Evolutionary conservation across 1,140 invertebrate species (phyloP), one percentile per base, ranked within the genome.

Genomic region (Adoxophyes honmai): DNA sequence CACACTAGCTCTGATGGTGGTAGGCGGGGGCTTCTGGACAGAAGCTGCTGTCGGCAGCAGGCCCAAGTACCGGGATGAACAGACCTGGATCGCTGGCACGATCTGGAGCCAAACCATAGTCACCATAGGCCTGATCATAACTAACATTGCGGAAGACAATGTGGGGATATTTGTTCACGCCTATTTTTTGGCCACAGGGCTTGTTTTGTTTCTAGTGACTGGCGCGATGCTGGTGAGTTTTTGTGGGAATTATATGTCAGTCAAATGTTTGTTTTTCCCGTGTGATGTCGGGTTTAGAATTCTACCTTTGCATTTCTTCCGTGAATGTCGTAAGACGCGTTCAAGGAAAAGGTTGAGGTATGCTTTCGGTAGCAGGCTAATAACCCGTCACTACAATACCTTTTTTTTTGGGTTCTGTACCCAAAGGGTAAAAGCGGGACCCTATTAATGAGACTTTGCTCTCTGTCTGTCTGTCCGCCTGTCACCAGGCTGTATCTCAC

Each of bases 41-140:
- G 67, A 62, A 5, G 55, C 73, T 1, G 73, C 62, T 35, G 61
- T 76, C 4, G 62, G 70, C 3, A 54, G 34, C 0, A 74, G 78
- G 10, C 70, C 75, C 0, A 80, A 76, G 34, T 67, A 72, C 10
- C 71, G 66, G 42, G 73, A 83, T 15, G 75, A 81, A 42, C 79
- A 86, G 55, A 81, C 74, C 1, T 42, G 84, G 0, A 53, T 86
- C 2, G 74, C 70, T 4, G 83, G 83, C 0, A 59, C 81, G 0
- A 66, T 84, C 38, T 86, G 81, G 81, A 81, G 80, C 14, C 83
- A 86, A 59, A 75, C 59, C 1, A 37, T 83, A 10, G 71, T 85
- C 21, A 73, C 78, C 0, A 62, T 83, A 9, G 83, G 81, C 0
- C 57, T 86, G 0, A 66, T 86, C 18, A 71, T 85, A 62, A 77